Percentiles rank a stretch among this genome's conserved stretches.
phyloP scores from a whole-genome alignment of 2,888 invertebrate species.

The Megalurothrips usitatus region DNA sequence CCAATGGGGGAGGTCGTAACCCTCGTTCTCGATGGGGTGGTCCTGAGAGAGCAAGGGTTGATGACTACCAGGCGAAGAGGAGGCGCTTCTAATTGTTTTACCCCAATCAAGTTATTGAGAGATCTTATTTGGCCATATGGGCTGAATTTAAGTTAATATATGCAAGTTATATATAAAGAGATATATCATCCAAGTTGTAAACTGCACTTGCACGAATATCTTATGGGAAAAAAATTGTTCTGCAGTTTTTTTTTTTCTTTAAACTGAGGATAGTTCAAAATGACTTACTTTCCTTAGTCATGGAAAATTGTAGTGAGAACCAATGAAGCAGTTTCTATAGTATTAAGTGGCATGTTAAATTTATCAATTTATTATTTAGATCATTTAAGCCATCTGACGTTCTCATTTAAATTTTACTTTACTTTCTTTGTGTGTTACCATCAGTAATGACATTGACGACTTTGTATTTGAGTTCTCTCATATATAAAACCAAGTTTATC shows the following conservation, averaged over 20 bases:
- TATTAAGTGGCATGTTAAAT: not conserved
- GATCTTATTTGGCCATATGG: not conserved
- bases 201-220: no score
- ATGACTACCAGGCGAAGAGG: slow-evolving; percentile 25
- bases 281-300: not conserved
- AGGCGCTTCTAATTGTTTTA: not conserved
- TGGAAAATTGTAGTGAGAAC: not conserved
- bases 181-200: not conserved
- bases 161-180: not conserved
- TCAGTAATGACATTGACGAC: slow-evolving; percentile 10
- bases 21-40: slow-evolving; percentile 1
- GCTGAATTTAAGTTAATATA: not conserved
- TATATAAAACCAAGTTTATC: slow-evolving; percentile 3
- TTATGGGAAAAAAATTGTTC: no score
- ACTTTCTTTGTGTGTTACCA: slow-evolving; percentile 7
- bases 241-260: no score
- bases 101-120: not conserved
- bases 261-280: not conserved
- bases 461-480: not conserved
- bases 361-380: not conserved
- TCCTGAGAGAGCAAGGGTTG: slow-evolving; percentile 17
- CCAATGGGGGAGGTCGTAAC: not conserved
- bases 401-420: not conserved
- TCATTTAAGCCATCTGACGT: not conserved
- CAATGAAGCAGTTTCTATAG: not conserved